Evolutionary conservation across 2,797 vertebrate genomes (phyloP), one percentile per base, ranked within the genome.

Genomic region (Rhincodon typus): DNA sequence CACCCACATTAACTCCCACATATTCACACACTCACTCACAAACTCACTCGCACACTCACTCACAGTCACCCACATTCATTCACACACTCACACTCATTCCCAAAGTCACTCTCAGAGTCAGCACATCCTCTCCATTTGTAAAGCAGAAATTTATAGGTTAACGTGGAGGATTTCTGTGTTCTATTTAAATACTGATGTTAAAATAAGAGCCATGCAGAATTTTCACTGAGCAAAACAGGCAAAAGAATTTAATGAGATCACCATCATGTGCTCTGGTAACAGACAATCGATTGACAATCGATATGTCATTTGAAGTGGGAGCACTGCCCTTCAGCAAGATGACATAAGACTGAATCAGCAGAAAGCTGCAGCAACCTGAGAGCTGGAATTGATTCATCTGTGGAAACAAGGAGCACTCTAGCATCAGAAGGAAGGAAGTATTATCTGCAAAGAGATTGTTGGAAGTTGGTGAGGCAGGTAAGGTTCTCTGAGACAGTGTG

Each of bases 331-430:
- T 62, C 10, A 34, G 88, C 57, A 91, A 25, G 19, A 91, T 88
- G 86, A 27, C 27, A 30, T 6, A 57, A 38, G 0, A 42, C n/a
- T 42, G n/a, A 50, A 50, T 53, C 50, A 57, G 50, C 50, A 34
- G 12, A 3, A 4, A 88, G 42, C 86, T 27, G 46, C 50, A 27
- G 0, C 3, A 30, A 13, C 0, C 3, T 4, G 50, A 27, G 3
- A 57, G 8, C 25, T 8, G 50, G 86, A 27, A 82, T 57, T 10
- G 12, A 57, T 27, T 27, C 86, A 30, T 53, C 8, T 25, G 1
- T 2, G 8, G 10, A n/a, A 13, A 25, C 3, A 4, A 19, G n/a
- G 0, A 42, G 19, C 3, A 42, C 3, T 13, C 1, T 46, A 3
- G 27, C 25, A 30, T 15, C 0, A 1, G 86, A 30, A 17, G 25